Evolutionary conservation across 1,140 invertebrate species (phyloP).

Genomic region (Pogonomyrmex barbatus): DNA sequence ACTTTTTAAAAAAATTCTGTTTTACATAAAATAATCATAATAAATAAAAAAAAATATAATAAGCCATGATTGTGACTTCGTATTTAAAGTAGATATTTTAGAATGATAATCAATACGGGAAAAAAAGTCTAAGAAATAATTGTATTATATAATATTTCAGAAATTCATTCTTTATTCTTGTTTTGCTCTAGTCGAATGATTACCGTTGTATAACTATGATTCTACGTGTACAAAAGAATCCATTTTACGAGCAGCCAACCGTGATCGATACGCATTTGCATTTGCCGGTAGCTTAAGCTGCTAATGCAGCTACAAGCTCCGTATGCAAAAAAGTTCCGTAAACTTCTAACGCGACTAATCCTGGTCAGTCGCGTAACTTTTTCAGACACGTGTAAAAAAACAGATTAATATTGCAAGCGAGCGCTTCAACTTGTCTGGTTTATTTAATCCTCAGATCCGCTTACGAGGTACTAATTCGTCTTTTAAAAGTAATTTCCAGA

Average conservation of each 20-base stretch:
- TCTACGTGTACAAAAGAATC: not conserved
- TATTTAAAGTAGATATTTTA: not conserved
- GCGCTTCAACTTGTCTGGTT: not conserved
- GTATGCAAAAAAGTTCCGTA: slow-evolving; percentile 2
- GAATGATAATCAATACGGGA: not conserved
- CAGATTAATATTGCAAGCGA: slow-evolving; percentile 61
- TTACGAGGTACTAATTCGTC: slow-evolving; percentile 39
- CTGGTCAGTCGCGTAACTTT: slow-evolving; percentile 31
- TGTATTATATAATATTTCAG: not conserved
- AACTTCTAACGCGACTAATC: slow-evolving; percentile 31
- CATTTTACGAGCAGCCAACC: not conserved
- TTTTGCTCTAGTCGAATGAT: not conserved
- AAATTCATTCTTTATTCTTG: not conserved
- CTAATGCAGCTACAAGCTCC: not conserved
- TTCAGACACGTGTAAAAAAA: slow-evolving; percentile 25
- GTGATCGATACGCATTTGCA: slow-evolving; percentile 34
- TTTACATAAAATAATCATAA: not conserved
- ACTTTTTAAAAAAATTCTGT: not conserved
- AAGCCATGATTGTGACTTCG: not conserved
- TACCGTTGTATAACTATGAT: slow-evolving; percentile 3
- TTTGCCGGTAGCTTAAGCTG: not conserved
- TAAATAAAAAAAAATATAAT: not conserved
- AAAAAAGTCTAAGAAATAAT: not conserved
- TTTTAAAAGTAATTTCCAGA: slow-evolving; percentile 24
- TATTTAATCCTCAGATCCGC: slow-evolving; percentile 30